Evolutionary conservation across 2,113 vertebrate species (phyloP).

Genomic region (Pavo muticus): DNA sequence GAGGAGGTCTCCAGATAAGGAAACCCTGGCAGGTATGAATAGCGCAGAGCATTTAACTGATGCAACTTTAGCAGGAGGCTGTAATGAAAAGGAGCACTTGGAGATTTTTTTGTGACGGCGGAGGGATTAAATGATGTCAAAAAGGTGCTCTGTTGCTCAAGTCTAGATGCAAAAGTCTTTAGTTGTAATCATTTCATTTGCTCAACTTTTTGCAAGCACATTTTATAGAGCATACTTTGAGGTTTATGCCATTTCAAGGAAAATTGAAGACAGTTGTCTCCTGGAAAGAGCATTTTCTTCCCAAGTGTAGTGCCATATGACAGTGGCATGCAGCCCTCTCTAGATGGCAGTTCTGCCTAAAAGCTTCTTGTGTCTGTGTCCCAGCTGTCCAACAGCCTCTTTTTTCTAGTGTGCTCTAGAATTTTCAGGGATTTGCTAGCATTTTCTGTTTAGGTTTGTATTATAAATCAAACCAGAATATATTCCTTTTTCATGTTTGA

Average conservation of each 20-base stretch:
- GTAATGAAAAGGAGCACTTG: neutral
- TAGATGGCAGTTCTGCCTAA: neutral
- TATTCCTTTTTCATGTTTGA: neutral
- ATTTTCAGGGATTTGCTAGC: neutral
- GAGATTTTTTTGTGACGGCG: neutral
- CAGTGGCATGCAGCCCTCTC: neutral
- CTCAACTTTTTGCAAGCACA: neutral
- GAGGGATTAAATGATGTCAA: neutral
- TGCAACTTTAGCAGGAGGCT: neutral
- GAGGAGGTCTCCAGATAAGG: neutral
- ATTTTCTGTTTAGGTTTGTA: neutral
- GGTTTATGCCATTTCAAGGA: neutral
- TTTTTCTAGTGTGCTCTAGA: neutral
- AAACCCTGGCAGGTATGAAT: neutral
- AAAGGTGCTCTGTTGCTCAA: neutral
- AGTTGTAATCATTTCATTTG: neutral
- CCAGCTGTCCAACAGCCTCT: neutral
- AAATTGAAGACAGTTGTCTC: neutral
- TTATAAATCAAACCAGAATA: neutral
- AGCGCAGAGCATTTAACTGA: neutral
- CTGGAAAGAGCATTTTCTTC: neutral
- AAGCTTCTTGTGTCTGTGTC: accelerated
- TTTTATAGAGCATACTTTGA: neutral
- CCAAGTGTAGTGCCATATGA: accelerated
- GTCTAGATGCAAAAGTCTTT: neutral